These are phyloP conservation scores for Callyntrura sp. DNA, from an alignment of 2,888 invertebrate genomes.

Conservation along the genomic window DNA sequence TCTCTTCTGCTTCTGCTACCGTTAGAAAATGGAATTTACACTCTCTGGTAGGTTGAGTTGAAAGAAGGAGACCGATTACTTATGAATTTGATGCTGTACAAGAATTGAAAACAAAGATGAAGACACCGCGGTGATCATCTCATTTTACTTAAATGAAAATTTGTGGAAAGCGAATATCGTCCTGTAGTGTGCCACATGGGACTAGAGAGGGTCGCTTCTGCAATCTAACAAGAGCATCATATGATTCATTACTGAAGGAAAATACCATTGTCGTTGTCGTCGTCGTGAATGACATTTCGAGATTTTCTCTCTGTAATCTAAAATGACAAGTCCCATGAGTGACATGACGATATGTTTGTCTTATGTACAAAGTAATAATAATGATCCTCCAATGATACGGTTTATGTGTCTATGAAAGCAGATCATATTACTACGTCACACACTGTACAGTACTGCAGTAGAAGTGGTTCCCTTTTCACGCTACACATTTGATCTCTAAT, in stretches of 20 bases:
- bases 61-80: too few relatives aligned
- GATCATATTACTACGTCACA: conserved; percentile 41
- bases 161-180: neutral
- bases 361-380: conserved; percentile 38
- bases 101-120: conserved; percentile 10
- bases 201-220: neutral
- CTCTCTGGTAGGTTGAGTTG: neutral
- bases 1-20: neutral
- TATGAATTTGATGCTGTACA: too few relatives aligned
- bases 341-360: conserved; percentile 54
- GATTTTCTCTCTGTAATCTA: conserved; percentile 63
- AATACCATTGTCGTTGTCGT: neutral
- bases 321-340: conserved; percentile 68
- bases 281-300: conserved; percentile 62
- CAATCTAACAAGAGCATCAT: neutral
- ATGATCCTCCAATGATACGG: conserved; percentile 53
- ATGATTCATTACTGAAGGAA: neutral
- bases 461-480: neutral
- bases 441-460: neutral
- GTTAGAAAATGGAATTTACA: neutral
- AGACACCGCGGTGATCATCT: neutral
- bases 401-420: neutral
- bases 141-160: conserved; percentile 25
- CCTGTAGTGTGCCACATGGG: neutral
- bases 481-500: neutral